Conservation (phyloP, 2,797 vertebrate species). For the Lutjanus argentimaculatus region DNA sequence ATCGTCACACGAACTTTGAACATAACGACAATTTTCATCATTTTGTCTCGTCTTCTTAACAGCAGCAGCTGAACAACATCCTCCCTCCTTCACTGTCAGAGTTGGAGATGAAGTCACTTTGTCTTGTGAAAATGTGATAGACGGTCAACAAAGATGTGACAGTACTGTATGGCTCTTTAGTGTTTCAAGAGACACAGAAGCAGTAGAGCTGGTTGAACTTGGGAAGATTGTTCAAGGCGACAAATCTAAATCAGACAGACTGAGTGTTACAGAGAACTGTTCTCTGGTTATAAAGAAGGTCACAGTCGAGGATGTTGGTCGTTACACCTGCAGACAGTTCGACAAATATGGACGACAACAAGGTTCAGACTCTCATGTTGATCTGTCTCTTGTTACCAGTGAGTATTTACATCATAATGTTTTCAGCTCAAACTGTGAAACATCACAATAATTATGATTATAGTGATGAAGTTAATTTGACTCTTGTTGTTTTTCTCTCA, state of each 20-base stretch:
- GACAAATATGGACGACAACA: neutral
- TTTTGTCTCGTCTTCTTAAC: neutral
- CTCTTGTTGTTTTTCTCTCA: too few relatives aligned
- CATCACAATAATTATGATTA: too few relatives aligned
- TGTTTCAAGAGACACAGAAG: fast-evolving
- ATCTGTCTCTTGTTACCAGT: neutral
- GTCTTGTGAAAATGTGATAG: neutral
- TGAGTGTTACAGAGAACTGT: neutral
- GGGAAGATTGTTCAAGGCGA: too few relatives aligned
- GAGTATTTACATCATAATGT: neutral
- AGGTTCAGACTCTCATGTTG: neutral
- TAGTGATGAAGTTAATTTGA: too few relatives aligned
- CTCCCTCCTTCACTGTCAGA: neutral
- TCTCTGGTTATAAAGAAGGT: conserved; percentile 3
- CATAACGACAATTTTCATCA: neutral
- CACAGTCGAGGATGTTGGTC: neutral
- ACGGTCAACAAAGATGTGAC: neutral
- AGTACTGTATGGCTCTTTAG: neutral
- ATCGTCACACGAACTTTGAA: too few relatives aligned
- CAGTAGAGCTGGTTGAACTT: neutral
- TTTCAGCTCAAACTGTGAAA: too few relatives aligned
- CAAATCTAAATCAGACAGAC: neutral
- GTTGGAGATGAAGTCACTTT: neutral
- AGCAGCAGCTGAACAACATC: neutral
- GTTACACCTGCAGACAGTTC: neutral